Conservation (phyloP, 1,140 invertebrate species). For the Pemphigus obesinymphae region DNA sequence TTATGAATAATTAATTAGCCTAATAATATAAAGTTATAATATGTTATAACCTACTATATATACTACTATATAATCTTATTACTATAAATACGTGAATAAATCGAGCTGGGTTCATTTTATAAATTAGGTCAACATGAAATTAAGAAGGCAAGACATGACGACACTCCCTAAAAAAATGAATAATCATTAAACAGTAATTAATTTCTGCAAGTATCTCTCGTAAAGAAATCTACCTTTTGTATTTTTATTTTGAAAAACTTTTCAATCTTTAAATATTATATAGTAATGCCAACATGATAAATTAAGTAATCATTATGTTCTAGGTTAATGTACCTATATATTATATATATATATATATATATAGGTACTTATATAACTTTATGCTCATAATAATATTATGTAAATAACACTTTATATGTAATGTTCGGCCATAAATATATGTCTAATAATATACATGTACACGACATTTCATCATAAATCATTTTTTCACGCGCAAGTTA, state of each 20-base stretch:
- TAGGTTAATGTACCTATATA: not conserved
- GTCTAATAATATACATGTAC: too few relatives aligned
- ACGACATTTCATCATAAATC: not conserved
- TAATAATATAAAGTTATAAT: too few relatives aligned
- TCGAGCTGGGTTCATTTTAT: not conserved
- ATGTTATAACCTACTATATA: too few relatives aligned
- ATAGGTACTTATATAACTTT: not conserved
- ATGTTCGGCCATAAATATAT: too few relatives aligned
- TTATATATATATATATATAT: not conserved
- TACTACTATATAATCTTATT: too few relatives aligned
- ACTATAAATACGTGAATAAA: too few relatives aligned
- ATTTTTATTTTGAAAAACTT: too few relatives aligned
- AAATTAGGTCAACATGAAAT: not conserved
- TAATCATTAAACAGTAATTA: not conserved
- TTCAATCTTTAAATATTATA: not conserved
- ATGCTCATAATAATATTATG: too few relatives aligned
- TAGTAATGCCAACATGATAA: not conserved
- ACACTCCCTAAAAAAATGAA: not conserved
- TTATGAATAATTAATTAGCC: too few relatives aligned
- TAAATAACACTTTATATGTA: not conserved
- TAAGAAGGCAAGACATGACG: not conserved
- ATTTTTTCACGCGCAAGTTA: not conserved
- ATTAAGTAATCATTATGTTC: not conserved
- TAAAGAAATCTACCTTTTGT: not conserved
- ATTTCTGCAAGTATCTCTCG: not conserved